Percentiles rank a stretch among this genome's conserved stretches.
These are phyloP conservation scores for Drosophila obscura DNA, from an alignment of 1,140 invertebrate genomes.

Conservation along the genomic window DNA sequence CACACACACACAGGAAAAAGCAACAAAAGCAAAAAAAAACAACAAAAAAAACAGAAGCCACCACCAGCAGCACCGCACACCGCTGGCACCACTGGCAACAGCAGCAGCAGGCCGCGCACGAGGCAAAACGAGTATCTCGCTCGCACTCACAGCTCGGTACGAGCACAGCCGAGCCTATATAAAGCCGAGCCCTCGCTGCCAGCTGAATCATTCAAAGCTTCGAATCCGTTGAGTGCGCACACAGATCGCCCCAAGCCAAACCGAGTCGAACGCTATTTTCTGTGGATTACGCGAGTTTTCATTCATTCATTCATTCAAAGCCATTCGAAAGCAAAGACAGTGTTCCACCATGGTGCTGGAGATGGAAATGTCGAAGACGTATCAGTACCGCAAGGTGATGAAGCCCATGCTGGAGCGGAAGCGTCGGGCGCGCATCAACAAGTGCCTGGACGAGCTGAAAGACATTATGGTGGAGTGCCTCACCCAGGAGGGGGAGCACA, in stretches of 20 bases:
- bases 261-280: background rate
- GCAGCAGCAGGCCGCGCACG: constrained; percentile 66
- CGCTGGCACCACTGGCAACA: constrained; percentile 27
- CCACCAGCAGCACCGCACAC: constrained; percentile 41
- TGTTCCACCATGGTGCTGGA: constrained; percentile 73
- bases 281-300: constrained; percentile 73
- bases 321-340: background rate
- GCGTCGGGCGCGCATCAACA: constrained; percentile 94
- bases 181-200: constrained; percentile 56
- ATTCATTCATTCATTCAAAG: background rate
- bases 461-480: constrained; percentile 88
- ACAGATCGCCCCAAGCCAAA: constrained; percentile 23
- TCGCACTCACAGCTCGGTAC: constrained; percentile 41
- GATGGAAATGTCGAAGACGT: constrained; percentile 85
- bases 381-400: constrained; percentile 88
- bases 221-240: constrained; percentile 55
- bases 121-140: constrained; percentile 75
- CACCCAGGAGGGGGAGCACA: constrained; percentile 89
- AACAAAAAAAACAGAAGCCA: constrained; percentile 81
- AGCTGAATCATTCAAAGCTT: constrained; percentile 79
- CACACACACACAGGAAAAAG: constrained; percentile 55
- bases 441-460: constrained; percentile 94
- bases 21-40: constrained; percentile 78
- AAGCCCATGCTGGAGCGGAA: constrained; percentile 94
- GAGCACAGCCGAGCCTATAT: constrained; percentile 62